These are phyloP conservation scores for Eleginops maclovinus DNA, from an alignment of 2,113 vertebrate species.

Conservation along the genomic window DNA sequence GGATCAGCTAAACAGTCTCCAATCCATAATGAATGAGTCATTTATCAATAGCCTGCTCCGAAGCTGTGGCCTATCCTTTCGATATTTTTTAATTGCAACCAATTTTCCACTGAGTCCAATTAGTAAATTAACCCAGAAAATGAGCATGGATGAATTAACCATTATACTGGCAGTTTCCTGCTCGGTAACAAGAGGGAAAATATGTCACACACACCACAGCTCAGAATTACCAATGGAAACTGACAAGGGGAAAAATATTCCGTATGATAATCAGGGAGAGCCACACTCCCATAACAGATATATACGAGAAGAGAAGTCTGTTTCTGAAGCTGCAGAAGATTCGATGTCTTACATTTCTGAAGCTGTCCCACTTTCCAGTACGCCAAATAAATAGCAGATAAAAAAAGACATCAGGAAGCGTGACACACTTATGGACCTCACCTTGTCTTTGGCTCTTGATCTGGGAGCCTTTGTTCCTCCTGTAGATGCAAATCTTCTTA, in stretches of 20 bases:
- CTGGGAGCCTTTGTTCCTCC: neutral
- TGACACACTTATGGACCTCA: neutral
- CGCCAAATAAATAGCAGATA: no score
- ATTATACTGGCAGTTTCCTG: constrained; percentile 40
- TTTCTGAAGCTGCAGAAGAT: no score
- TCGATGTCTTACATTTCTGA: no score
- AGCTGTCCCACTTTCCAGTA: neutral
- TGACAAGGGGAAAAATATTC: constrained; percentile 25
- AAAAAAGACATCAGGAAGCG: no score
- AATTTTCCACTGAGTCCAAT: constrained; percentile 63
- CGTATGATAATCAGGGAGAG: constrained; percentile 21
- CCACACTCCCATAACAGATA: neutral
- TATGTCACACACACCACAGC: neutral
- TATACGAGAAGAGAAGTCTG: neutral
- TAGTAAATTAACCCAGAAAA: constrained; percentile 64
- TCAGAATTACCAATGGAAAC: neutral
- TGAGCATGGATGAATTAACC: constrained; percentile 62
- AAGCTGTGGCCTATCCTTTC: constrained; percentile 21
- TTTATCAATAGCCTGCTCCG: constrained; percentile 38
- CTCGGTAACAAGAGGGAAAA: constrained; percentile 12
- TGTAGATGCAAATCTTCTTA: neutral
- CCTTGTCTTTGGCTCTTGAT: neutral
- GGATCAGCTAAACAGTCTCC: constrained; percentile 40
- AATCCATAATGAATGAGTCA: constrained; percentile 57
- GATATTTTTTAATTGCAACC: neutral